Percentiles rank a stretch among this genome's conserved stretches.
Conservation (phyloP, 2,888 invertebrate genomes). For the Zygogramma bicolorata region DNA sequence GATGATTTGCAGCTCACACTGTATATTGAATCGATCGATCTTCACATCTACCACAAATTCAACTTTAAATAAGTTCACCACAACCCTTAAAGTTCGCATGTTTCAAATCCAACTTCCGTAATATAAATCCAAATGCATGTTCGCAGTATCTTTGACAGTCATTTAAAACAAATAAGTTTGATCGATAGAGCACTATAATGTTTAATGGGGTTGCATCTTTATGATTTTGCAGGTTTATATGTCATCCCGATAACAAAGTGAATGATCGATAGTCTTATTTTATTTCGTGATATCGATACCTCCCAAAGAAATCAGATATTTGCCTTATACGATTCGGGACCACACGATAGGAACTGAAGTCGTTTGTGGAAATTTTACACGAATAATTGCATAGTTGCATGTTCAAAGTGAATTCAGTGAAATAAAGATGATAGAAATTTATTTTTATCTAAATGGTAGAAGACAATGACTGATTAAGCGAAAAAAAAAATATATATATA, state of each 20-base stretch:
- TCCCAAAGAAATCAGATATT: neutral
- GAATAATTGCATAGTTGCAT: neutral
- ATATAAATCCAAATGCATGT: conserved; percentile 31
- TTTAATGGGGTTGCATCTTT: neutral
- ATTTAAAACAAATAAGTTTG: conserved; percentile 18
- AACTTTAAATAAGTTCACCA: conserved; percentile 22
- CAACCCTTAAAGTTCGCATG: conserved; percentile 21
- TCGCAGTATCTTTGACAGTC: neutral
- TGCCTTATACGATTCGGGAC: neutral
- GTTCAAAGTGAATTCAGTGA: neutral
- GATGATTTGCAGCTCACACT: too few species aligned
- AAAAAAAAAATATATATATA: too few species aligned
- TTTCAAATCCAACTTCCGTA: conserved; percentile 23
- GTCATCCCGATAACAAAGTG: neutral
- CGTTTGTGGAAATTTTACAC: neutral
- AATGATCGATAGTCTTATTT: neutral
- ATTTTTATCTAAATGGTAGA: neutral
- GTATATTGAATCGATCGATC: too few species aligned
- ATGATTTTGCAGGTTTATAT: conserved; percentile 14
- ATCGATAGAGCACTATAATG: conserved; percentile 6
- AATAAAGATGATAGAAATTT: neutral
- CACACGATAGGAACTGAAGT: neutral
- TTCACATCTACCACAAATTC: conserved; percentile 80
- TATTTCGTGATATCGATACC: neutral
- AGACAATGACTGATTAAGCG: neutral